Percentiles rank a stretch among this genome's conserved stretches.
Conservation (phyloP, 2,113 vertebrate genomes). For the Scalopus aquaticus region DNA sequence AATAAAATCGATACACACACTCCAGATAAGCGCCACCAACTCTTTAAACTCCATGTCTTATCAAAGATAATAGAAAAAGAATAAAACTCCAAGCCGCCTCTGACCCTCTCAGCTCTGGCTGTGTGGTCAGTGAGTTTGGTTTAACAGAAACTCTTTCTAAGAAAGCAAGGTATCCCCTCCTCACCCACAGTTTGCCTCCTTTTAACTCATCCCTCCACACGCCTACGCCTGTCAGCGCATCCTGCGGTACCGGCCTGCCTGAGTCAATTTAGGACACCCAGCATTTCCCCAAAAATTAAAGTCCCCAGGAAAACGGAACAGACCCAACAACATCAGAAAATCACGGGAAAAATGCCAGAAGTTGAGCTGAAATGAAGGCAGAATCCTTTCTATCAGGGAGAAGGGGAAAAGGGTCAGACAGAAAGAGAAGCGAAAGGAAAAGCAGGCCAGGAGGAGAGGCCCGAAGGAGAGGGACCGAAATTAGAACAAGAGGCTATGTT, state of each 20-base stretch:
- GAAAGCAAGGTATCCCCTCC: neutral
- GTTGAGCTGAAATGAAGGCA: neutral
- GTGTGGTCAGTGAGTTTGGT: neutral
- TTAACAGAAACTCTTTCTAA: neutral
- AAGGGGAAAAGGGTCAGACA: slow-evolving; percentile 61
- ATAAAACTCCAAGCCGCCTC: neutral
- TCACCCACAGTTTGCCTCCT: neutral
- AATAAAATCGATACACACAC: neutral
- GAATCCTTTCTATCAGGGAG: neutral
- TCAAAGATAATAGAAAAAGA: neutral
- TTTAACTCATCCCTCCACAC: neutral
- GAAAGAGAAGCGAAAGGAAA: slow-evolving; percentile 55
- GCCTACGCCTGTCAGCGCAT: neutral
- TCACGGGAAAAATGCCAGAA: neutral
- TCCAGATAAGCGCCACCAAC: neutral
- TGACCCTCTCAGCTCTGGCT: neutral
- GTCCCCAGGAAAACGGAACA: neutral
- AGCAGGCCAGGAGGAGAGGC: slow-evolving; percentile 67
- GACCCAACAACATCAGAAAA: neutral
- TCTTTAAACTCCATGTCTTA: neutral
- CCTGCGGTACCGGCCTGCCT: neutral
- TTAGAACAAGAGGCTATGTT: slow-evolving; percentile 72
- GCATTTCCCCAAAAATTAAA: slow-evolving; percentile 39
- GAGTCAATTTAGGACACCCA: slow-evolving; percentile 31
- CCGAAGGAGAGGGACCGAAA: slow-evolving; percentile 60